Percentiles rank a stretch among this genome's conserved stretches.
Evolutionary conservation across 2,888 invertebrate species (phyloP).

Genomic region (Torymus tubicola): DNA sequence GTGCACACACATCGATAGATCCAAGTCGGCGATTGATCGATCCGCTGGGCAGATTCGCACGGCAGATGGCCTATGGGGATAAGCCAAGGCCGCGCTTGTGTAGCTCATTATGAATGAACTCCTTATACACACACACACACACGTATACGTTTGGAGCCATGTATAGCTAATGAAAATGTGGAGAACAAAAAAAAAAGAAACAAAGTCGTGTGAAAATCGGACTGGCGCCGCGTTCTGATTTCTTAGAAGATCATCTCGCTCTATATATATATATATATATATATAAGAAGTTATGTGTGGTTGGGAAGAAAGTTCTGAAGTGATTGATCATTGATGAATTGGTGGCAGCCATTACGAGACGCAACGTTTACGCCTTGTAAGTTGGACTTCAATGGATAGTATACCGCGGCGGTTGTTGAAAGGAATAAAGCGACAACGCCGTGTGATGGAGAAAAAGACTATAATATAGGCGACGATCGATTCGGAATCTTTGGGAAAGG

Average conservation of each 20-base stretch:
- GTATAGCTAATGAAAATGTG: conserved; percentile 12
- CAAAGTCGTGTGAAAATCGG: too few species aligned
- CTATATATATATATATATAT: too few species aligned
- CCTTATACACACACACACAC: conserved; percentile 59
- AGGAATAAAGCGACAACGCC: too few species aligned
- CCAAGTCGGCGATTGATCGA: conserved; percentile 61
- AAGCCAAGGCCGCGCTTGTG: conserved; percentile 55
- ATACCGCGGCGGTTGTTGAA: not conserved
- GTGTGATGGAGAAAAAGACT: not conserved
- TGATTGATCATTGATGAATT: conserved; percentile 29
- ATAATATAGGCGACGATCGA: conserved; percentile 1
- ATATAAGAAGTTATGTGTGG: too few species aligned
- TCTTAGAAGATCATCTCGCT: too few species aligned
- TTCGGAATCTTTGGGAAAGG: not conserved
- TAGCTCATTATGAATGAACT: conserved; percentile 65
- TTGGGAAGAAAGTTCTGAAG: not conserved
- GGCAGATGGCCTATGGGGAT: conserved; percentile 73
- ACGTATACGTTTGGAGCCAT: not conserved
- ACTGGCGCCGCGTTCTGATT: too few species aligned
- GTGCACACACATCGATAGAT: not conserved
- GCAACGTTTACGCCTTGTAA: conserved; percentile 20
- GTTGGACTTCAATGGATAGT: conserved; percentile 11
- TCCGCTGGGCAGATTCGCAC: conserved; percentile 64
- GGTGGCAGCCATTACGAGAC: not conserved
- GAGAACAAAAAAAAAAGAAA: too few species aligned